Evolutionary conservation across 2,113 vertebrate genomes (phyloP).

Genomic region (Hystrix brachyura): DNA sequence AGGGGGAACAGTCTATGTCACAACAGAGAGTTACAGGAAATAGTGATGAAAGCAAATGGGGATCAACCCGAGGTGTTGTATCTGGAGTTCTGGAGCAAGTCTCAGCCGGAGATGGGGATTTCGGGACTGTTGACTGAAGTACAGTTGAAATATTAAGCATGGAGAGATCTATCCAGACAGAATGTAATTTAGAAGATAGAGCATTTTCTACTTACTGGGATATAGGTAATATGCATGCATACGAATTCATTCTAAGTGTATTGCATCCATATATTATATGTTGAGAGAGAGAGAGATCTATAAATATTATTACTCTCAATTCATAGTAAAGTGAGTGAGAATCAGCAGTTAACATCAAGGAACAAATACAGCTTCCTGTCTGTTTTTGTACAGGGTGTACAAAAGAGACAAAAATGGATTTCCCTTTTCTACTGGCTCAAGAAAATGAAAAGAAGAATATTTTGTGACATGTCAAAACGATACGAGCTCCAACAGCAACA

Average conservation of each 20-base stretch:
- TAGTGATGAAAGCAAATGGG: not conserved
- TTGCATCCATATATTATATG: not conserved
- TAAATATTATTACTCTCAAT: not conserved
- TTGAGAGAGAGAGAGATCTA: not conserved
- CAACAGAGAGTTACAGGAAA: not conserved
- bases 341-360: not conserved
- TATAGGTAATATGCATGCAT: not conserved
- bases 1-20: not conserved
- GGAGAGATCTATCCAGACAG: not conserved
- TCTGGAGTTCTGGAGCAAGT: not conserved
- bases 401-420: not conserved
- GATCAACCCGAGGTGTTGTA: no score
- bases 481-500: not conserved
- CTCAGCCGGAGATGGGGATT: not conserved
- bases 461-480: not conserved
- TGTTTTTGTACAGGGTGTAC: not conserved
- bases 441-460: not conserved
- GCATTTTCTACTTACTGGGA: not conserved
- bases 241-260: not conserved
- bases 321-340: not conserved
- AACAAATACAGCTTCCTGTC: not conserved
- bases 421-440: not conserved
- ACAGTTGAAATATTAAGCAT: rapidly evolving
- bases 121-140: not conserved
- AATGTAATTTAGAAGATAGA: not conserved